Evolutionary conservation across 1,140 invertebrate species (phyloP).

Genomic region (Mya arenaria): DNA sequence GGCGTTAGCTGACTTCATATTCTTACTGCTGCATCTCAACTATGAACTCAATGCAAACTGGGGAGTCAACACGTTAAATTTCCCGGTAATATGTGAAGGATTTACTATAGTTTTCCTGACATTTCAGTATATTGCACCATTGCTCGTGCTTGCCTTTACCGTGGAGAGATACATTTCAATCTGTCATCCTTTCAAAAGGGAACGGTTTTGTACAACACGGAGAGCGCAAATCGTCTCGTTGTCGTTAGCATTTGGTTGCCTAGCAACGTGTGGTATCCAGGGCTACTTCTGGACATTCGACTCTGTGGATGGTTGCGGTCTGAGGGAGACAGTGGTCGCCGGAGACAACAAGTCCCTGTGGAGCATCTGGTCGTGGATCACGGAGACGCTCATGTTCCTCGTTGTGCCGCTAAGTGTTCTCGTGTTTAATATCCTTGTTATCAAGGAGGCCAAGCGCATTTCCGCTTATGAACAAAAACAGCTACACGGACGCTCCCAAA

Average conservation of each 20-base stretch:
- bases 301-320: slow-evolving; percentile 58
- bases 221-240: slow-evolving; percentile 87
- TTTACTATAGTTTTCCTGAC: slow-evolving; percentile 74
- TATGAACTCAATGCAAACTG: slow-evolving; percentile 75
- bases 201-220: slow-evolving; percentile 89
- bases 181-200: slow-evolving; percentile 93
- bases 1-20: slow-evolving; percentile 71
- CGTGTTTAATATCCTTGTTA: slow-evolving; percentile 78
- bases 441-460: slow-evolving; percentile 73
- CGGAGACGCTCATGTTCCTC: slow-evolving; percentile 75
- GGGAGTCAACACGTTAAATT: slow-evolving; percentile 69
- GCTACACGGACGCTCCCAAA: slow-evolving; percentile 65
- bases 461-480: slow-evolving; percentile 69
- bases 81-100: slow-evolving; percentile 73
- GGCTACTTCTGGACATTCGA: slow-evolving; percentile 78
- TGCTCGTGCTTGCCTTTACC: slow-evolving; percentile 88
- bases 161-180: slow-evolving; percentile 97
- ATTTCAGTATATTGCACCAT: slow-evolving; percentile 78
- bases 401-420: slow-evolving; percentile 75
- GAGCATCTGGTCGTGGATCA: slow-evolving; percentile 72
- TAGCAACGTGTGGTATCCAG: slow-evolving; percentile 71
- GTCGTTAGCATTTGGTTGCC: slow-evolving; percentile 57
- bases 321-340: slow-evolving; percentile 60
- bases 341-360: slow-evolving; percentile 63
- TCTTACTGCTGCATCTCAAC: slow-evolving; percentile 70